These are phyloP conservation scores for Papilio demoleus DNA, from an alignment of 2,888 invertebrate genomes.

Conservation along the genomic window DNA sequence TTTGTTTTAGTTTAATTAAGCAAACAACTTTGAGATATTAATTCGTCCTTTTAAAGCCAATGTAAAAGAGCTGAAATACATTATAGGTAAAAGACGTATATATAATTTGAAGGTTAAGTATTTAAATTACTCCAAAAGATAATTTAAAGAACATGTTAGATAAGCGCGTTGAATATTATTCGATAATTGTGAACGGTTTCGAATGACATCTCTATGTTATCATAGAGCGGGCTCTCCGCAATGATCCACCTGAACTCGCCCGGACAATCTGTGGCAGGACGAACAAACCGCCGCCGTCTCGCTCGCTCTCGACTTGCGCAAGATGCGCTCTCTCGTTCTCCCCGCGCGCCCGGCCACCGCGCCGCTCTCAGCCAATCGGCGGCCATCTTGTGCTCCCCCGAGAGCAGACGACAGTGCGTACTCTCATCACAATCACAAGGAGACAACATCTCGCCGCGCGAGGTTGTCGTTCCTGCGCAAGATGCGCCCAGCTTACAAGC, in stretches of 20 bases:
- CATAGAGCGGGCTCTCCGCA: slow-evolving; percentile 71
- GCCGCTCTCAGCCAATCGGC: slow-evolving; percentile 80
- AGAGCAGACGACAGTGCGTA: slow-evolving; percentile 83
- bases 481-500: slow-evolving; percentile 56
- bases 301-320: slow-evolving; percentile 64
- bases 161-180: slow-evolving; percentile 35
- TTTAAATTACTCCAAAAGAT: slow-evolving; percentile 16
- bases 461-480: slow-evolving; percentile 77
- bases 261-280: slow-evolving; percentile 73
- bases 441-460: slow-evolving; percentile 77
- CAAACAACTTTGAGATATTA: too few relatives aligned
- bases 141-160: slow-evolving; percentile 21
- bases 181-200: slow-evolving; percentile 37
- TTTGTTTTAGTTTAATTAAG: too few relatives aligned
- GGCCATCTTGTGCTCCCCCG: slow-evolving; percentile 82
- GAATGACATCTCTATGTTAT: slow-evolving; percentile 77
- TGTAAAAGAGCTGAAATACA: not conserved
- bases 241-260: slow-evolving; percentile 76
- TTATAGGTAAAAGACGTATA: not conserved
- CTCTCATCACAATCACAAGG: slow-evolving; percentile 81
- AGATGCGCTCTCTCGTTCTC: slow-evolving; percentile 79
- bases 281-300: slow-evolving; percentile 76
- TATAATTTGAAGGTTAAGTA: slow-evolving; percentile 8
- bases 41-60: too few relatives aligned
- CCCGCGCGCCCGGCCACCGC: slow-evolving; percentile 63